Conservation (phyloP, 2,888 invertebrate species). For the Bellardia pandia region DNA sequence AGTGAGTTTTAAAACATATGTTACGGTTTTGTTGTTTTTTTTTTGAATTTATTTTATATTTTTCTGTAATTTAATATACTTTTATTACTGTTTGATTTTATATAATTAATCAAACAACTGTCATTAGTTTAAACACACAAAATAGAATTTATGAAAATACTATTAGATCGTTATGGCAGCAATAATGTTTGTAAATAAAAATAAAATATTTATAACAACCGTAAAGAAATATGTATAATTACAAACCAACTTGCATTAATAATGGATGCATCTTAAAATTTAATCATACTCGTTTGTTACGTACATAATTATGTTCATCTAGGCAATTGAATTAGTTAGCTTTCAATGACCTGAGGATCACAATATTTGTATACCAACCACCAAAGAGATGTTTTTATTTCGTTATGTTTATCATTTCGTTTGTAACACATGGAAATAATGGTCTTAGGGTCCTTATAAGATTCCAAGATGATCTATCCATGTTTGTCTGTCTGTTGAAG, state of each 20-base stretch:
- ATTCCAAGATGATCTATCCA: no score
- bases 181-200: neutral
- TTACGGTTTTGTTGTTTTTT: neutral
- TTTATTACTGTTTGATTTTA: conserved; percentile 39
- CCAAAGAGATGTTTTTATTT: no score
- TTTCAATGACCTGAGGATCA: no score
- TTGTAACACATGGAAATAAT: no score
- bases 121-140: conserved; percentile 21
- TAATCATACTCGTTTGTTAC: neutral
- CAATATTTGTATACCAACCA: no score
- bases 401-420: no score
- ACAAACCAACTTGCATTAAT: neutral
- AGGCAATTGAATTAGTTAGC: neutral
- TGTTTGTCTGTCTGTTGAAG: no score
- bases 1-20: conserved; percentile 26
- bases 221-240: neutral
- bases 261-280: neutral
- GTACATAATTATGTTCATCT: neutral
- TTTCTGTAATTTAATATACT: conserved; percentile 9
- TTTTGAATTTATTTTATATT: neutral
- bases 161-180: neutral
- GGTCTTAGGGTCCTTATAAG: no score
- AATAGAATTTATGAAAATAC: neutral
- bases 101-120: conserved; percentile 58
- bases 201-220: neutral